Conservation (phyloP, 2,797 vertebrate genomes). For the Okamejei kenojei region DNA sequence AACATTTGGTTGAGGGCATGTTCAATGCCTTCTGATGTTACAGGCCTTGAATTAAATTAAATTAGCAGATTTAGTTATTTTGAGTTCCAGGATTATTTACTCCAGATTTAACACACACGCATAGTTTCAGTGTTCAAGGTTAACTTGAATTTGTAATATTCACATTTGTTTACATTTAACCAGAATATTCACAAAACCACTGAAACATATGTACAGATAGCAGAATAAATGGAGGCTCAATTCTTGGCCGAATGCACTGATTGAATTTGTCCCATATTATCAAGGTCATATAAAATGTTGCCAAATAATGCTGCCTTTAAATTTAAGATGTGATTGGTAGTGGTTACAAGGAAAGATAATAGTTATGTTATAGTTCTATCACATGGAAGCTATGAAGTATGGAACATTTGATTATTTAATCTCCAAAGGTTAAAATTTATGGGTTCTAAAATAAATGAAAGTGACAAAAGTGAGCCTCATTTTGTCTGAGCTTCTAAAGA, state of each 20-base stretch:
- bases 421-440: background rate
- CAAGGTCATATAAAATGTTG: background rate
- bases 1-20: background rate
- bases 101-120: background rate
- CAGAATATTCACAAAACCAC: background rate
- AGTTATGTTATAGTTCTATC: background rate
- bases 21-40: background rate
- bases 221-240: background rate
- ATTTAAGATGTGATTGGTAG: background rate
- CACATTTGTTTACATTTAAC: slow-evolving; percentile 29
- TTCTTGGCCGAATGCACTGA: background rate
- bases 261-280: slow-evolving; percentile 8
- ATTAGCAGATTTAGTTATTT: background rate
- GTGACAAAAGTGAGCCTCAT: background rate
- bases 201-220: background rate
- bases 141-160: slow-evolving; percentile 17
- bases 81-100: background rate
- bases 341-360: background rate
- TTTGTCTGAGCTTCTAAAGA: background rate
- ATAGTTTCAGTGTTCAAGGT: background rate
- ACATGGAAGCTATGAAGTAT: background rate
- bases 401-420: background rate
- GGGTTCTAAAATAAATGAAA: background rate
- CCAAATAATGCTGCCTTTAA: background rate
- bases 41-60: background rate